Conservation (phyloP, 2,888 invertebrate species). For the Chrysotoxum bicinctum region DNA sequence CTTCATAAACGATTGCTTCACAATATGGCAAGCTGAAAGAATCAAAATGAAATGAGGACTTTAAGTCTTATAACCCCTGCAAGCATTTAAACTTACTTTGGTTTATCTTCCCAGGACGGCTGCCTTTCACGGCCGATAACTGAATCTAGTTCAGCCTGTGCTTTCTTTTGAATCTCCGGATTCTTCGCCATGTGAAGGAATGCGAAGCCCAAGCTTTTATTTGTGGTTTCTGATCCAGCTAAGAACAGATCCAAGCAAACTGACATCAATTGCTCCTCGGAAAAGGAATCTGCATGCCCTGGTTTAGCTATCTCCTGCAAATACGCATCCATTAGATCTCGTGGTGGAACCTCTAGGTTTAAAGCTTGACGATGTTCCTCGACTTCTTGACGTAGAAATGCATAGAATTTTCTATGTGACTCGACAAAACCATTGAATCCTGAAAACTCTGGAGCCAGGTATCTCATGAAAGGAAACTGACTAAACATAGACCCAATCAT, state of each 20-base stretch:
- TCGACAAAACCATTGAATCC: constrained; percentile 89
- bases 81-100: constrained; percentile 83
- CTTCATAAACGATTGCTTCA: constrained; percentile 90
- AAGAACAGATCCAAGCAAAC: constrained; percentile 93
- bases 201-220: constrained; percentile 89
- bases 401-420: constrained; percentile 88
- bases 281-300: constrained; percentile 84
- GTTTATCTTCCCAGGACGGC: constrained; percentile 87
- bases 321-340: constrained; percentile 92
- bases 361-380: constrained; percentile 87
- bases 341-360: constrained; percentile 84
- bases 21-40: constrained; percentile 89
- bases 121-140: constrained; percentile 87
- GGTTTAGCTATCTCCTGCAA: constrained; percentile 86
- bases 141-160: constrained; percentile 89
- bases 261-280: constrained; percentile 89
- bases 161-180: constrained; percentile 88
- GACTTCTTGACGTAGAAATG: constrained; percentile 88
- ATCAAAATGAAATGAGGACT: neutral
- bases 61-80: neutral
- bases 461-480: constrained; percentile 88
- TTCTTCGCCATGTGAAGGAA: constrained; percentile 88
- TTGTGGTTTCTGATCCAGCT: constrained; percentile 93
- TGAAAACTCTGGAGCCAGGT: constrained; percentile 88
- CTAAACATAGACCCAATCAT: constrained; percentile 92